phyloP scores from a whole-genome alignment of 2,797 vertebrate species.

The Galagoides demidoff region DNA sequence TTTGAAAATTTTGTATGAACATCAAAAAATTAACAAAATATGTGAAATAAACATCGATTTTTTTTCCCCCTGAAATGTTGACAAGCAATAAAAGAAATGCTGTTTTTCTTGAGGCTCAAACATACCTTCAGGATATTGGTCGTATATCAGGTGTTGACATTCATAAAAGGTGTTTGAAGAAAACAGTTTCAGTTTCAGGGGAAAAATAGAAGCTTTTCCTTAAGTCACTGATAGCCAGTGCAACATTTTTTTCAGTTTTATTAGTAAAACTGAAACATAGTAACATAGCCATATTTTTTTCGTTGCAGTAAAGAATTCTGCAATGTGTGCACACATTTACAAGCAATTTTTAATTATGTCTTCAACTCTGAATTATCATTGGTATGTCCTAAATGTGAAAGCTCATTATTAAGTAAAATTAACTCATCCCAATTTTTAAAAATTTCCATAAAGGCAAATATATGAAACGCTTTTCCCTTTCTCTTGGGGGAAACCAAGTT shows the following conservation, averaged over 20 bases:
- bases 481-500: not conserved
- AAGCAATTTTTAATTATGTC: conserved; percentile 7
- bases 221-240: not conserved
- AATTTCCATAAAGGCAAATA: conserved; percentile 9
- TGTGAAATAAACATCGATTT: conserved; percentile 72
- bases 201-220: not conserved
- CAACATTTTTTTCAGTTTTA: not conserved
- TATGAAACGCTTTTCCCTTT: conserved; percentile 47
- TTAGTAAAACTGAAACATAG: no score
- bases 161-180: conserved; percentile 38
- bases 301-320: not conserved
- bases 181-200: conserved; percentile 45
- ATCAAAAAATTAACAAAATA: conserved; percentile 76
- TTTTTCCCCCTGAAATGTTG: conserved; percentile 74
- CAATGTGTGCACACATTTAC: not conserved
- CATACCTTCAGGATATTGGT: conserved; percentile 20
- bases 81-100: conserved; percentile 78
- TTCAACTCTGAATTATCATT: conserved; percentile 39
- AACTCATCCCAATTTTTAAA: not conserved
- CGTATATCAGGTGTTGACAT: not conserved
- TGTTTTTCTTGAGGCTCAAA: conserved; percentile 68
- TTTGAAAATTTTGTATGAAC: conserved; percentile 70
- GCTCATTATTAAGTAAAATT: conserved; percentile 17
- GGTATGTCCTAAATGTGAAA: conserved; percentile 41
- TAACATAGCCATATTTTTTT: not conserved